A percentile compares a stretch with the other conserved stretches of the same genome.
phyloP scores from a whole-genome alignment of 2,797 vertebrate species.

The Salmo trutta region DNA sequence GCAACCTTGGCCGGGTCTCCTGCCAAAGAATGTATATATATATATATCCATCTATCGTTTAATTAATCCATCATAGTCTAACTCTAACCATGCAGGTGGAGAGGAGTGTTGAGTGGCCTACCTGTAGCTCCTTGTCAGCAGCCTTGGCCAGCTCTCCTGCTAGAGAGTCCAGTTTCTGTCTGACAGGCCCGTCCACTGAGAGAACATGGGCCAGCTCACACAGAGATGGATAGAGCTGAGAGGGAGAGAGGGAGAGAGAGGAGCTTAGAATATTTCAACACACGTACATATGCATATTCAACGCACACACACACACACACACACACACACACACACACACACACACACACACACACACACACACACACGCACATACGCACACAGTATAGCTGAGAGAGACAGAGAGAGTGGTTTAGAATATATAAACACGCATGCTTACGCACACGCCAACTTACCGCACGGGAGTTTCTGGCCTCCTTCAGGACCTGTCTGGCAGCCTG shows the following conservation, averaged over 20 bases:
- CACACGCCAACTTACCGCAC: slow-evolving; percentile 77
- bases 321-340: no score
- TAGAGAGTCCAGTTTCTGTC: slow-evolving; percentile 85
- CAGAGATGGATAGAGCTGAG: slow-evolving; percentile 87
- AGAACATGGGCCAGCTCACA: slow-evolving; percentile 89
- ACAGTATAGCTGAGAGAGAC: no score
- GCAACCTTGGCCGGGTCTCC: background rate
- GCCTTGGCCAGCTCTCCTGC: slow-evolving; percentile 89
- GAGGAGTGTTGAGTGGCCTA: slow-evolving; percentile 41
- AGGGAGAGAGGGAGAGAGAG: slow-evolving; percentile 6
- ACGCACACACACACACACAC: no score
- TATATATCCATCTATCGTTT: no score
- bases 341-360: no score
- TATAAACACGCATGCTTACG: background rate
- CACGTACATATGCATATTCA: background rate
- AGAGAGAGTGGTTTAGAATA: no score
- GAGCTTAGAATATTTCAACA: background rate
- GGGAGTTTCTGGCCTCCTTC: slow-evolving; percentile 88
- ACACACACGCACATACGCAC: no score
- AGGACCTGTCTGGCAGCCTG: slow-evolving; percentile 87
- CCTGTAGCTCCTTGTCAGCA: slow-evolving; percentile 92
- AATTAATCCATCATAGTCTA: background rate
- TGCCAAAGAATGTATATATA: background rate
- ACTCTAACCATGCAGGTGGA: background rate
- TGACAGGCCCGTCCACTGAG: slow-evolving; percentile 87